phyloP scores from a whole-genome alignment of 2,113 vertebrate genomes.

The Hoplias malabaricus region DNA sequence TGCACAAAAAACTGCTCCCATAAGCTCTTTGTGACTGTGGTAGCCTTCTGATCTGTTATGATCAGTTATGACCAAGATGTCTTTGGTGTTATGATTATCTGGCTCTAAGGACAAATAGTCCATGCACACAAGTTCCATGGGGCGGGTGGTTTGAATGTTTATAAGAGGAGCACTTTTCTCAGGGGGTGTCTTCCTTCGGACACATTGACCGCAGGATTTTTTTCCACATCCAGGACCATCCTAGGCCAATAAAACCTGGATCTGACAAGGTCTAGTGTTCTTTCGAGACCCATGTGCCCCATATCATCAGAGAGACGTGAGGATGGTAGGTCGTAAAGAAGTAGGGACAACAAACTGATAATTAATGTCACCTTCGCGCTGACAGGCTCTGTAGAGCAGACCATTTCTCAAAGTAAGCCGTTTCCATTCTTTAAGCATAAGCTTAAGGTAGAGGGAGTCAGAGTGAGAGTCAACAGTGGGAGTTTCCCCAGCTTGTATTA shows the following conservation, averaged over 20 bases:
- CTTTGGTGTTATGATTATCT: background rate
- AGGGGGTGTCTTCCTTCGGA: background rate
- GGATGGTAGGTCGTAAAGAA: background rate
- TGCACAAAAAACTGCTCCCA: background rate
- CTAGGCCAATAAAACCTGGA: conserved; percentile 15
- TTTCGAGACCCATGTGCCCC: conserved; percentile 2
- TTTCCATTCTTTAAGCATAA: no score
- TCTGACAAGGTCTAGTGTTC: background rate
- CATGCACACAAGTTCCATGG: conserved; percentile 6
- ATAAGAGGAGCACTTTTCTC: background rate
- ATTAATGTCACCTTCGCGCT: background rate
- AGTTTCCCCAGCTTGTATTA: background rate
- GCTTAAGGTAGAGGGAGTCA: background rate
- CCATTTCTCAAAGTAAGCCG: no score
- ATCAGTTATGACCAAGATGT: conserved; percentile 6
- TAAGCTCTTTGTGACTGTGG: background rate
- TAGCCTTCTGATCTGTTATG: background rate
- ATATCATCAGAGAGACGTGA: background rate
- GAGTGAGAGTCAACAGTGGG: background rate
- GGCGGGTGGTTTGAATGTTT: background rate
- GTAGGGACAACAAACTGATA: background rate
- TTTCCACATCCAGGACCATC: background rate
- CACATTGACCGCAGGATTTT: background rate
- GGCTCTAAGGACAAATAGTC: conserved; percentile 2
- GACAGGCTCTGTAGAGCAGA: no score